Base-by-base conservation (phyloP, 2,797 vertebrate species). In the Sebastes umbrosus region DNA sequence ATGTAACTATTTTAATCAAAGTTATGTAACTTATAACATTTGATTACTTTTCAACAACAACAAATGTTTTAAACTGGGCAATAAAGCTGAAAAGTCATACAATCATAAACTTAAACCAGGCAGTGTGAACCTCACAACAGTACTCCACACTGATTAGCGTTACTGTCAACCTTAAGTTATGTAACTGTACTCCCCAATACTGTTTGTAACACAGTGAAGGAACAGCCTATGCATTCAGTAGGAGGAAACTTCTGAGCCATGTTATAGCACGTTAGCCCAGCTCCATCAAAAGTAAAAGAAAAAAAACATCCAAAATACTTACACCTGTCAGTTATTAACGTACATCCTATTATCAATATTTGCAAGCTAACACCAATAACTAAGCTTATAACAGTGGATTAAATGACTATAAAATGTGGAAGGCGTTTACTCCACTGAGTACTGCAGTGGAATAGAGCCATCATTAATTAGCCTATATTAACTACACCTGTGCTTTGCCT, bases 261-360 rank as follows among this genome's bases (percentile, higher is more conserved):
- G 54, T 18, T 20, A 31, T 8, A 31, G 11, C 58, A 20, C 16
- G 8, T 2, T 60, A 31, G 59, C 29, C 18, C 31, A 63, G 29
- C 59, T n/a, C 9, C 0, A 62, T 62, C 5, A 12, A n/a, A 32
- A 62, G 14, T 12, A 5, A 60, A 60, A 31, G 6, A 31, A 31
- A 29, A n/a, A 0, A 11, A n/a, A 20, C 20, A 34, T 34, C 20
- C 18, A n/a, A 31, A 60, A 20, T 11, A 31, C 25, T 43, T 43
- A 43, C 0, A 2, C 22, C 58, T 60, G 5, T 0, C 3, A 8
- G 18, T 62, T 62, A 63, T 63, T 1, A 34, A n/a, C 20, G 0
- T 20, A 20, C 18, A 50, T 50, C 20, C n/a, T 7, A 8, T 63
- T 22, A 22, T n/a, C 24, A 16, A 63, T 22, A 63, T 63, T 36